Evolutionary conservation across 92 coral and sea anemone species (phyloP).

Genomic region (Palythoa caribaeorum): DNA sequence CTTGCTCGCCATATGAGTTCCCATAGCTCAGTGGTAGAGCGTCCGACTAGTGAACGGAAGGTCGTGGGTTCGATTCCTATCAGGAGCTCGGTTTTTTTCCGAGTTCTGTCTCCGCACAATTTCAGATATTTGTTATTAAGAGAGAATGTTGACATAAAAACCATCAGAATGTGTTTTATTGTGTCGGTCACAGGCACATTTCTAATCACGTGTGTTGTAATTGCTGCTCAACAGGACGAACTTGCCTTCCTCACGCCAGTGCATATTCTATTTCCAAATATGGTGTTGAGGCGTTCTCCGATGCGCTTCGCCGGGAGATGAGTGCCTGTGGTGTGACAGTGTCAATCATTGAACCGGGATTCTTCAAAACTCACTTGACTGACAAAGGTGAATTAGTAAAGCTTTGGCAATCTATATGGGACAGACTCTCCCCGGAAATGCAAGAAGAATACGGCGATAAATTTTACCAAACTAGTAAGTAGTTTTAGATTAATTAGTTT

Average conservation of each 20-base stretch:
- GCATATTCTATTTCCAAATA: slow-evolving; percentile 85
- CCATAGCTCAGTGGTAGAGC: too few relatives aligned
- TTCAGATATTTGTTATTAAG: too few relatives aligned
- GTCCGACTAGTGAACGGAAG: too few relatives aligned
- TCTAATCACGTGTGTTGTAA: too few relatives aligned
- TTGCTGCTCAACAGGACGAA: slow-evolving; percentile 69
- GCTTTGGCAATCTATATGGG: slow-evolving; percentile 78
- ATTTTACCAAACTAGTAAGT: slow-evolving; percentile 78
- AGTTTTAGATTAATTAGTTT: background rate
- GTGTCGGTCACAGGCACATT: background rate
- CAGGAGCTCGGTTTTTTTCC: too few relatives aligned
- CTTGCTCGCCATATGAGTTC: too few relatives aligned
- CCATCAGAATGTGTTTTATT: background rate
- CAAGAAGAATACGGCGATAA: slow-evolving; percentile 86
- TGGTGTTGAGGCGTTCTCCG: slow-evolving; percentile 96
- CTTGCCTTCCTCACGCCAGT: slow-evolving; percentile 74
- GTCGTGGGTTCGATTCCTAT: too few relatives aligned
- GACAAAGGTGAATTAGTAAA: slow-evolving; percentile 57
- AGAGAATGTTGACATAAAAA: too few relatives aligned
- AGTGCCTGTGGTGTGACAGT: slow-evolving; percentile 69
- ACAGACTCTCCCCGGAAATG: slow-evolving; percentile 59
- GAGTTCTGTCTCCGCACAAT: too few relatives aligned
- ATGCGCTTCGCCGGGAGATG: slow-evolving; percentile 93
- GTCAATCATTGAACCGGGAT: slow-evolving; percentile 93
- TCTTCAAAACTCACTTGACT: slow-evolving; percentile 83